Base-by-base conservation (phyloP, 1,140 invertebrate genomes). In the Metopolophium dirhodum region DNA sequence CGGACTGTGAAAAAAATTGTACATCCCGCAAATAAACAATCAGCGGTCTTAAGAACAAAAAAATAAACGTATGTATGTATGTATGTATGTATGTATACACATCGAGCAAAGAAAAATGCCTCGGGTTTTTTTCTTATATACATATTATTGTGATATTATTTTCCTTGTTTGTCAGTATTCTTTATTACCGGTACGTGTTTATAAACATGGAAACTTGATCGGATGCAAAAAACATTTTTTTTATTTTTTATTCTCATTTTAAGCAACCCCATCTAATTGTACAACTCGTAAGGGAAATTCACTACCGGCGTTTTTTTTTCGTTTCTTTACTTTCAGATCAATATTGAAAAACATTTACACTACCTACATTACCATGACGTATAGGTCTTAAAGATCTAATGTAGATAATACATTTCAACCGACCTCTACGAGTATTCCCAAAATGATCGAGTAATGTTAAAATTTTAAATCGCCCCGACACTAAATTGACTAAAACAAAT, bases 1-100 rank as follows among this genome's bases (percentile, higher is more conserved):
- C 82, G 91, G 86, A 86, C 91, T 92, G 91, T 92, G 82, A 93
- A 93, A 51, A 93, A 61, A 61, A 61, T 49, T 26, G 91, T 57
- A 86, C 91, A 93, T 93, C 91, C 91, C 91, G 91, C 91, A 85
- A 93, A 93, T 93, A 93, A 93, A 93, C 82, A 93, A 93, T 86
- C 91, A 57, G 41, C 26, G 49, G 26, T 83, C 47, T 49, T 77
- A 91, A 91, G 90, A 91, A 91, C 61, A 91, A 91, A 41, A 37
- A 77, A n/a, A n/a, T 77, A 77, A 35, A 77, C 47, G 30, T 82
- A 92, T 26, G 30, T 68, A 77, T 77, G 61, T 68, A 77, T n/a
- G n/a, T n/a, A n/a, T n/a, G 30, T 82, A 92, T 26, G 30, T 68
- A 77, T 77, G 61, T 68, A 77, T n/a, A 77, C 30, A 77, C n/a